Evolutionary conservation across 1,140 invertebrate species (phyloP), one percentile per base, ranked within the genome.

Genomic region (Atopsyche davidsoni): DNA sequence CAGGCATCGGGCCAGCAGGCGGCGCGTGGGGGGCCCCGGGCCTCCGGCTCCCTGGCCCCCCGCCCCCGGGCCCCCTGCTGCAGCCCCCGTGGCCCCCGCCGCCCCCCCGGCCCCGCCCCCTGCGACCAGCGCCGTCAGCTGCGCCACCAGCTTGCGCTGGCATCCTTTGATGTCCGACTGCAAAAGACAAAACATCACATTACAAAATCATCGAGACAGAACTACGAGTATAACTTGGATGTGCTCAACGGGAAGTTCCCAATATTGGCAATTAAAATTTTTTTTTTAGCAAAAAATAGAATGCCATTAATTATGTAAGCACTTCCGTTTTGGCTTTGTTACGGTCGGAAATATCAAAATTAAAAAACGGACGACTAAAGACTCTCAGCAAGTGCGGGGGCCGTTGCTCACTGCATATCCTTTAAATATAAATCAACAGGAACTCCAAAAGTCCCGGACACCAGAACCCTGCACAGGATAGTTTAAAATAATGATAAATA

Each of bases 131-230:
- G 80, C 81, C 11, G 90, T 88, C 43, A 99, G 75, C 67, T 99
- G 96, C 50, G 92, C 88, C 1, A 98, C 90, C 24, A 99, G 73
- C 65, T 94, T 93, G 68, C 96, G 90, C 65, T 99, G 96, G 63
- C 89, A 93, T 66, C 83, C 87, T 77, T 97, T 98, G 28, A 99
- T 92, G 63, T 98, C 95, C 60, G 85, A 86, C 89, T 97, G 71
- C 43, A 80, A n/a, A n/a, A n/a, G n/a, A 76, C 59, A 61, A 60
- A 59, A 66, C 51, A 58, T 58, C 16, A 42, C 23, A 28, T 7
- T n/a, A 28, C n/a, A 28, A 28, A n/a, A 28, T 28, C 24, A 28
- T n/a, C 6, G 24, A 7, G 6, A 28, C 24, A 28, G 6, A 28
- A n/a, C n/a, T n/a, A 44, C 25, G 13, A 28, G 25, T 9, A 9